phyloP scores from a whole-genome alignment of 1,140 invertebrate genomes.

The Rhopalosiphum maidis region DNA sequence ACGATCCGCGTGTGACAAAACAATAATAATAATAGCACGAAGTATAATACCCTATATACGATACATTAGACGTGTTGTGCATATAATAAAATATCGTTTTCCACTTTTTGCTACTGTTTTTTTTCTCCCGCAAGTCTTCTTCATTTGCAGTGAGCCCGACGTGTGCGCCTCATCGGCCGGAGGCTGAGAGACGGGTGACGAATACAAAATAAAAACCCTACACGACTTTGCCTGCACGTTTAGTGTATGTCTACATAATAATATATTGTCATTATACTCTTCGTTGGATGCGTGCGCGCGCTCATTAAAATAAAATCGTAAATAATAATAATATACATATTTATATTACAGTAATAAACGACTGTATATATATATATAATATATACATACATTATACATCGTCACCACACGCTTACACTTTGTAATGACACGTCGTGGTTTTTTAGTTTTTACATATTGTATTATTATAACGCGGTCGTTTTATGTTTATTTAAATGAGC shows the following conservation, averaged over 20 bases:
- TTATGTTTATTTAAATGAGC: slow-evolving; percentile 56
- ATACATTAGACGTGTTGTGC: background rate
- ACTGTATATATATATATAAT: background rate
- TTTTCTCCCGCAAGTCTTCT: background rate
- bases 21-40: background rate
- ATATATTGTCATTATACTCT: background rate
- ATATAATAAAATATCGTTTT: background rate
- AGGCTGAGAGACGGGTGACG: background rate
- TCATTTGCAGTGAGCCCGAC: background rate
- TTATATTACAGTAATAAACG: background rate
- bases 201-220: background rate
- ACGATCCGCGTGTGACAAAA: background rate
- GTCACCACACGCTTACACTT: background rate
- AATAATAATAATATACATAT: background rate
- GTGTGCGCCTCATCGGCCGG: background rate
- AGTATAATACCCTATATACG: background rate
- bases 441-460: slow-evolving; percentile 34
- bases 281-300: background rate
- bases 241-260: background rate
- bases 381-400: background rate
- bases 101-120: background rate
- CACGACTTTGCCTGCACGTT: background rate
- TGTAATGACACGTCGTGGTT: slow-evolving; percentile 30
- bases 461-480: background rate
- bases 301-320: slow-evolving; percentile 53